Percentiles rank a stretch among this genome's conserved stretches.
Evolutionary conservation across 2,888 invertebrate species (phyloP).

Genomic region (Lucinisca nassula): DNA sequence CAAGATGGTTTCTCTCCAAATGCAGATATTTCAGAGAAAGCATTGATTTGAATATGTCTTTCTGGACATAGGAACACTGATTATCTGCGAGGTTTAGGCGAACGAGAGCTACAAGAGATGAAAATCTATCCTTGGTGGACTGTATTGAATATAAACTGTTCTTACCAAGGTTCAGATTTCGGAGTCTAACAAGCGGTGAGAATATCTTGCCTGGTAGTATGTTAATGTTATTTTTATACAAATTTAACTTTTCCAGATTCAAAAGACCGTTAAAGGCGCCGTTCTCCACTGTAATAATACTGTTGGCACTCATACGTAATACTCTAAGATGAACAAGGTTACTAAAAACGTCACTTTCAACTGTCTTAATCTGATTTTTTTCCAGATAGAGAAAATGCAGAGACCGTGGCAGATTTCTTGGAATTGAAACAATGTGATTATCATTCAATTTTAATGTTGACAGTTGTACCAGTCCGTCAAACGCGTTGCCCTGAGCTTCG

Average conservation of each 20-base stretch:
- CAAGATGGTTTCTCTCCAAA: slow-evolving; percentile 75
- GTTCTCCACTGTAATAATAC: slow-evolving; percentile 93
- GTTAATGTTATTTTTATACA: slow-evolving; percentile 88
- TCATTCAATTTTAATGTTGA: slow-evolving; percentile 71
- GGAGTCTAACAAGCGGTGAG: slow-evolving; percentile 89
- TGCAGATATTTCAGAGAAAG: slow-evolving; percentile 68
- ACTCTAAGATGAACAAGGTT: slow-evolving; percentile 93
- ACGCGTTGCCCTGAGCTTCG: slow-evolving; percentile 60
- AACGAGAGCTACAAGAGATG: slow-evolving; percentile 61
- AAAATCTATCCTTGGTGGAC: slow-evolving; percentile 57
- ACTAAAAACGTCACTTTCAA: slow-evolving; percentile 93
- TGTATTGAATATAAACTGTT: slow-evolving; percentile 82
- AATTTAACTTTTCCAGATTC: slow-evolving; percentile 94
- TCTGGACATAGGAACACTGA: slow-evolving; percentile 64
- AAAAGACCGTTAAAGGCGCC: slow-evolving; percentile 85
- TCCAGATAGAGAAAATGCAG: slow-evolving; percentile 73
- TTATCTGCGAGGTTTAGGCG: slow-evolving; percentile 78
- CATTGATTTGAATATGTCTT: slow-evolving; percentile 64
- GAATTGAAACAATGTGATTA: slow-evolving; percentile 71
- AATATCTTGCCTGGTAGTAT: slow-evolving; percentile 88
- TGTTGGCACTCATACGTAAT: slow-evolving; percentile 95
- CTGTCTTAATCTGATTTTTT: slow-evolving; percentile 92
- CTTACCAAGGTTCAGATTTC: slow-evolving; percentile 93
- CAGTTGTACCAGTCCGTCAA: slow-evolving; percentile 73
- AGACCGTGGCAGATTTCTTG: slow-evolving; percentile 71